Conservation (phyloP, 2,888 invertebrate species). For the Choreutis nemorana region DNA sequence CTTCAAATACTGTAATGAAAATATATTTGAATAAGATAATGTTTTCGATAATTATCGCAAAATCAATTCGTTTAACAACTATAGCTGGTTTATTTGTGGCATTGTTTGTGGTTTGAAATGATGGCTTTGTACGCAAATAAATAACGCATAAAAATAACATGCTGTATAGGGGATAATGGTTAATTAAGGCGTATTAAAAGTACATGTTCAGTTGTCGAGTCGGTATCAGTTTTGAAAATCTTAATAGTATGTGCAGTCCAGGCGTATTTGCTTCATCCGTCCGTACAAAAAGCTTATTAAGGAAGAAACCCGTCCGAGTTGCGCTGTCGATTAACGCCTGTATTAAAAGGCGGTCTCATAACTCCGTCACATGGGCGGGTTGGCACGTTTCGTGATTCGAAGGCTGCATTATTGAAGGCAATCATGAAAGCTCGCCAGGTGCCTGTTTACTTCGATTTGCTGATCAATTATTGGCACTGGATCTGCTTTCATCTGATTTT, state of each 20-base stretch:
- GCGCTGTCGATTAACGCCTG: neutral
- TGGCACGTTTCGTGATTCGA: constrained; percentile 36
- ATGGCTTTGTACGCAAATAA: too few relatives aligned
- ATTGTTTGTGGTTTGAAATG: too few relatives aligned
- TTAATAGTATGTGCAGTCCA: constrained; percentile 45
- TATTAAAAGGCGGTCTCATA: too few relatives aligned
- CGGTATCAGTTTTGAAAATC: constrained; percentile 38
- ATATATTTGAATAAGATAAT: too few relatives aligned
- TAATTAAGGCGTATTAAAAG: too few relatives aligned
- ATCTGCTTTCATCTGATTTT: constrained; percentile 17
- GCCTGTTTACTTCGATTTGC: constrained; percentile 45
- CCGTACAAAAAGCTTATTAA: constrained; percentile 26
- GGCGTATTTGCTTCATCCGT: constrained; percentile 38
- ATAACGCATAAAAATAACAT: too few relatives aligned
- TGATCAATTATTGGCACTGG: constrained; percentile 44
- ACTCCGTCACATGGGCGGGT: constrained; percentile 18
- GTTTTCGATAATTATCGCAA: too few relatives aligned
- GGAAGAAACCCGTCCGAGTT: constrained; percentile 7
- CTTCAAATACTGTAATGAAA: too few relatives aligned
- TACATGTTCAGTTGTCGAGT: constrained; percentile 27
- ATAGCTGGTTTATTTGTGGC: too few relatives aligned
- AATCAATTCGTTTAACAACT: too few relatives aligned
- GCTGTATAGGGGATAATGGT: too few relatives aligned
- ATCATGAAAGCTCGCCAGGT: constrained; percentile 40
- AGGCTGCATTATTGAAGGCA: constrained; percentile 52